Percentiles rank a stretch among this genome's conserved stretches.
These are phyloP conservation scores for Brachyalestes nurse DNA, from an alignment of 2,797 vertebrate species.

Conservation along the genomic window DNA sequence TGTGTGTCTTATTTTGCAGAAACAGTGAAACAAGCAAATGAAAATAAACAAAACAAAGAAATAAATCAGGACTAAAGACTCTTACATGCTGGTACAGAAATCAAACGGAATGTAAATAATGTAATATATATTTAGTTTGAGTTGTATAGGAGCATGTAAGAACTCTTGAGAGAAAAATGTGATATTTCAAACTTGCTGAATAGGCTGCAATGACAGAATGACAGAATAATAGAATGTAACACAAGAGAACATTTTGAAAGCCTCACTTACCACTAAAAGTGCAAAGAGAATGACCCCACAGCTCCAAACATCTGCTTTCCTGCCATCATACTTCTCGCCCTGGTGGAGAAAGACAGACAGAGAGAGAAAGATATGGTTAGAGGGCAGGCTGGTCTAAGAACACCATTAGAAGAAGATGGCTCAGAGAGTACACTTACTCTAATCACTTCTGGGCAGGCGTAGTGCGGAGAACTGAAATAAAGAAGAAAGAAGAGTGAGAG, in stretches of 20 bases:
- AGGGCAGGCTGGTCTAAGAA: slow-evolving; percentile 25
- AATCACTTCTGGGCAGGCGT: slow-evolving; percentile 85
- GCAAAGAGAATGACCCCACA: slow-evolving; percentile 97
- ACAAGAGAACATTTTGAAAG: slow-evolving; percentile 16
- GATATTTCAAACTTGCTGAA: not conserved
- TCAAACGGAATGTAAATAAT: too few relatives aligned
- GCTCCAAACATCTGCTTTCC: slow-evolving; percentile 96
- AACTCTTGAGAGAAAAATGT: too few relatives aligned
- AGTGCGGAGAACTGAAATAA: slow-evolving; percentile 80
- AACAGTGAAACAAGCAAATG: too few relatives aligned
- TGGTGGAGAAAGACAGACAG: slow-evolving; percentile 32
- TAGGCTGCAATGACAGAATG: not conserved
- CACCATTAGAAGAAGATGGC: slow-evolving; percentile 38
- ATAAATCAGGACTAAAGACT: too few relatives aligned
- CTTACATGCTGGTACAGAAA: too few relatives aligned
- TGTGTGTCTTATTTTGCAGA: too few relatives aligned
- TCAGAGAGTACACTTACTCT: slow-evolving; percentile 73
- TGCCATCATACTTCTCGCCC: slow-evolving; percentile 89
- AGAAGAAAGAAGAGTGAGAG: slow-evolving; percentile 31
- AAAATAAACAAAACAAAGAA: too few relatives aligned
- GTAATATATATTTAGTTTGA: too few relatives aligned
- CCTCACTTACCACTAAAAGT: slow-evolving; percentile 91
- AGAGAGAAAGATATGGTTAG: slow-evolving; percentile 27
- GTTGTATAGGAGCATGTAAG: too few relatives aligned
- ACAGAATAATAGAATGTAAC: slow-evolving; percentile 1